phyloP scores from a whole-genome alignment of 2,113 vertebrate species.

The Mobula hypostoma region DNA sequence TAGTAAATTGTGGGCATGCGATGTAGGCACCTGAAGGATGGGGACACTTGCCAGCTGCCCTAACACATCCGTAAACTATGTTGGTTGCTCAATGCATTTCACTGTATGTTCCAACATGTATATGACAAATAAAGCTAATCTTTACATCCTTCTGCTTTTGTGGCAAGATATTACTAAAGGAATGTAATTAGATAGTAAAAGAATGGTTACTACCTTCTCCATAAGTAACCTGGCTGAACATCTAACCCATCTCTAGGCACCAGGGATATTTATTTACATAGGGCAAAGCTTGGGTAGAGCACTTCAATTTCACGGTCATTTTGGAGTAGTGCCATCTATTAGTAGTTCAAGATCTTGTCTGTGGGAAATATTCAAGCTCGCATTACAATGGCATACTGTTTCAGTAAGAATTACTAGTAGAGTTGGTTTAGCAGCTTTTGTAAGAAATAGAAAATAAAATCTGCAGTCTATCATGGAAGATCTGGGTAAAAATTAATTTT shows the following conservation, averaged over 20 bases:
- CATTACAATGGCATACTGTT: not conserved
- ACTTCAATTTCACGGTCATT: not conserved
- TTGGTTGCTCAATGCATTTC: too few relatives aligned
- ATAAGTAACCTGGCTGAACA: not conserved
- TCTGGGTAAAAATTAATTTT: not conserved
- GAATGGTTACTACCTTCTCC: not conserved
- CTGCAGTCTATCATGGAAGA: not conserved
- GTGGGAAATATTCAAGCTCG: too few relatives aligned
- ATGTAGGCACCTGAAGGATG: too few relatives aligned
- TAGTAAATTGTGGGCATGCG: too few relatives aligned
- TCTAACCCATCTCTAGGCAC: not conserved
- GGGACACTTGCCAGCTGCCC: too few relatives aligned
- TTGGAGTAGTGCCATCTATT: not conserved
- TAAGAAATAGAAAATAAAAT: not conserved
- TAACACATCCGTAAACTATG: too few relatives aligned
- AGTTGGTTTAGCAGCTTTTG: not conserved
- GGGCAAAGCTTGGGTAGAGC: too few relatives aligned
- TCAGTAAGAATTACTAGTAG: not conserved
- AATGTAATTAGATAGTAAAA: not conserved
- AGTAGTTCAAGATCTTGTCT: not conserved
- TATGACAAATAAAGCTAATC: too few relatives aligned
- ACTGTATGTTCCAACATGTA: too few relatives aligned
- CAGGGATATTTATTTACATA: not conserved
- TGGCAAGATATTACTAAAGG: not conserved
- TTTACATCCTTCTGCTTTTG: not conserved